phyloP scores from a whole-genome alignment of 2,113 vertebrate species.

The Muscicapa adusta region DNA sequence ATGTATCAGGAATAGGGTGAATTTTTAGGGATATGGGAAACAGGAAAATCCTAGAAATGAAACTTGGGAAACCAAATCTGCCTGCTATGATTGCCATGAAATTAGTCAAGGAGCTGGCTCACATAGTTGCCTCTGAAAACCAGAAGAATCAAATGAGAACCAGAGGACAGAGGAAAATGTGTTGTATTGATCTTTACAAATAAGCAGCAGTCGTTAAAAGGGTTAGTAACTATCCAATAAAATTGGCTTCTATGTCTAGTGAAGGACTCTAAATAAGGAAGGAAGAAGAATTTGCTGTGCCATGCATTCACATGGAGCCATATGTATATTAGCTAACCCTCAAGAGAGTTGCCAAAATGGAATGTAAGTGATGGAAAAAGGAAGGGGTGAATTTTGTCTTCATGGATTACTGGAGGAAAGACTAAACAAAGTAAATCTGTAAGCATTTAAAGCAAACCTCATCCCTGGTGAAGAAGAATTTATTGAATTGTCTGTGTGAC shows the following conservation, averaged over 20 bases:
- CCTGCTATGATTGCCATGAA: not conserved
- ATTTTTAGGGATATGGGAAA: not conserved
- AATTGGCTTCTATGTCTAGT: not conserved
- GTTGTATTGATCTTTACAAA: not conserved
- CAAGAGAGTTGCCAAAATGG: not conserved
- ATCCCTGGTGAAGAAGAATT: not conserved
- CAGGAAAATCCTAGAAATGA: not conserved
- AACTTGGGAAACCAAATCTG: not conserved
- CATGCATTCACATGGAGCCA: not conserved
- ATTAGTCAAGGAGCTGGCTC: not conserved
- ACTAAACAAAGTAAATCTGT: constrained; percentile 6
- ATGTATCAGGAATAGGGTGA: not conserved
- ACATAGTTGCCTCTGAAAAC: not conserved
- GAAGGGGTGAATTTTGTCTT: not conserved
- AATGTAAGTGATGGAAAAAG: not conserved
- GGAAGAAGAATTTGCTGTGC: constrained; percentile 1
- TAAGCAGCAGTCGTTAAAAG: not conserved
- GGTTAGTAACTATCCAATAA: not conserved
- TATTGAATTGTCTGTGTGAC: not conserved
- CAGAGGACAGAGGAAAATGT: not conserved
- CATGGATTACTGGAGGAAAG: not conserved
- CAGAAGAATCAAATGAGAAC: not conserved
- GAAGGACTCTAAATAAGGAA: not conserved
- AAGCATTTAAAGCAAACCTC: not conserved
- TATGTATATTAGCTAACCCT: not conserved